Percentiles rank a stretch among this genome's conserved stretches.
These are phyloP conservation scores for Margaritifera margaritifera DNA, from an alignment of 2,888 invertebrate genomes.

Conservation along the genomic window DNA sequence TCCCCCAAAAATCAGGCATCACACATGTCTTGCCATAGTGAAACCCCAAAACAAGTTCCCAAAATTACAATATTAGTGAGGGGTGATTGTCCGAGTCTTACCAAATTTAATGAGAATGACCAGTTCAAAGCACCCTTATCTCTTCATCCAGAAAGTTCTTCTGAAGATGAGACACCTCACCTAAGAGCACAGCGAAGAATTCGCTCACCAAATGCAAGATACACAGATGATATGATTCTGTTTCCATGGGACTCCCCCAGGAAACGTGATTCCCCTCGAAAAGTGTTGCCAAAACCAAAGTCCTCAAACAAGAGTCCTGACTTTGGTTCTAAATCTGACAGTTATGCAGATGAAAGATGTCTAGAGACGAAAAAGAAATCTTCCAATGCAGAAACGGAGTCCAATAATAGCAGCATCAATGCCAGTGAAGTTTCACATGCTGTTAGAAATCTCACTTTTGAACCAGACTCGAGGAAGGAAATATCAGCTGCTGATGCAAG, in stretches of 20 bases:
- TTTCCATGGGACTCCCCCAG: conserved; percentile 29
- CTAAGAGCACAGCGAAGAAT: conserved; percentile 16
- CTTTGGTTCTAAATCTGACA: background rate
- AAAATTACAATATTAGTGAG: no score
- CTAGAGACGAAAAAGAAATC: conserved; percentile 2
- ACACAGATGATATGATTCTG: conserved; percentile 34
- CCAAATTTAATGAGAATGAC: no score
- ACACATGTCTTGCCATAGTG: no score
- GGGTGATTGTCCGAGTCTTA: no score
- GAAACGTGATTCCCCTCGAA: background rate
- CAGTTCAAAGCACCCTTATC: background rate
- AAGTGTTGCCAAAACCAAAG: conserved; percentile 1
- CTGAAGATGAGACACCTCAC: background rate
- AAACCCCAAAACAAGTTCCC: no score
- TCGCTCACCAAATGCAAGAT: conserved; percentile 36
- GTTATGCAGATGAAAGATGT: conserved; percentile 1
- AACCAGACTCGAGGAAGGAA: background rate
- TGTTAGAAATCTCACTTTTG: no score
- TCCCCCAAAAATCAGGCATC: no score
- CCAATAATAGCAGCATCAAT: background rate
- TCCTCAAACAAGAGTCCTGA: conserved; percentile 4
- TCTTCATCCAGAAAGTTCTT: background rate
- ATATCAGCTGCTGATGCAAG: background rate
- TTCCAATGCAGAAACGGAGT: background rate
- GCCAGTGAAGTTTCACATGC: background rate